A percentile compares a stretch with the other conserved stretches of the same genome.
phyloP scores from a whole-genome alignment of 2,888 invertebrate genomes.

The Sinohyriopsis cumingii region DNA sequence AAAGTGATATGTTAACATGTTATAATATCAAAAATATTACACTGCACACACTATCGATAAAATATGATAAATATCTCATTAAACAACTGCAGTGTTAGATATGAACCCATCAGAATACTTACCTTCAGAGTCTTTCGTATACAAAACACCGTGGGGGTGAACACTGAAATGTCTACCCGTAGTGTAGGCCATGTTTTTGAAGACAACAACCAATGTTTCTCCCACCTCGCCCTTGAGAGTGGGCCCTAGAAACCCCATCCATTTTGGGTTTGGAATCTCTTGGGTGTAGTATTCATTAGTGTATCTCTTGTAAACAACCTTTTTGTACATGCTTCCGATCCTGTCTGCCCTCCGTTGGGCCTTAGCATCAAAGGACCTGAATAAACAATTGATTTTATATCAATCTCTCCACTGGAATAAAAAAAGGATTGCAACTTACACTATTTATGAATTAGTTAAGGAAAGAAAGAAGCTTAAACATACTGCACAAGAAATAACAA shows the following conservation, averaged over 20 bases:
- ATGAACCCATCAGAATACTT: not conserved
- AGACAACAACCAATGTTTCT: constrained; percentile 36
- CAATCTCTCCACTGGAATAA: too few relatives aligned
- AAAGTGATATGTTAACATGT: too few relatives aligned
- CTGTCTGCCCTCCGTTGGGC: constrained; percentile 15
- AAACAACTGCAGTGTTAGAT: too few relatives aligned
- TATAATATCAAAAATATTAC: too few relatives aligned
- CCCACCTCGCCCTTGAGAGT: constrained; percentile 33
- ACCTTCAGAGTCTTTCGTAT: constrained; percentile 42
- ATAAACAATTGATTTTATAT: not conserved
- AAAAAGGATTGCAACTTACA: too few relatives aligned
- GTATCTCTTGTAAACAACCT: constrained; percentile 33
- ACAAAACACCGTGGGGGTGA: constrained; percentile 44
- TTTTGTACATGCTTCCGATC: constrained; percentile 39
- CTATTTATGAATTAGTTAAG: too few relatives aligned
- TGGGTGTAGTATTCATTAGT: constrained; percentile 25
- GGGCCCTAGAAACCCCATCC: constrained; percentile 42
- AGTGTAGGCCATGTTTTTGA: constrained; percentile 29
- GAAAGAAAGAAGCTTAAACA: too few relatives aligned
- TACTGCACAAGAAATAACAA: too few relatives aligned
- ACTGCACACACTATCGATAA: too few relatives aligned
- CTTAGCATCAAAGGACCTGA: constrained; percentile 9
- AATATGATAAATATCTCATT: too few relatives aligned
- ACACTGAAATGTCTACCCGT: constrained; percentile 17
- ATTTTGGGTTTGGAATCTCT: constrained; percentile 20